These are phyloP conservation scores for Parochlus steinenii DNA, from an alignment of 2,888 invertebrate genomes.

Conservation along the genomic window DNA sequence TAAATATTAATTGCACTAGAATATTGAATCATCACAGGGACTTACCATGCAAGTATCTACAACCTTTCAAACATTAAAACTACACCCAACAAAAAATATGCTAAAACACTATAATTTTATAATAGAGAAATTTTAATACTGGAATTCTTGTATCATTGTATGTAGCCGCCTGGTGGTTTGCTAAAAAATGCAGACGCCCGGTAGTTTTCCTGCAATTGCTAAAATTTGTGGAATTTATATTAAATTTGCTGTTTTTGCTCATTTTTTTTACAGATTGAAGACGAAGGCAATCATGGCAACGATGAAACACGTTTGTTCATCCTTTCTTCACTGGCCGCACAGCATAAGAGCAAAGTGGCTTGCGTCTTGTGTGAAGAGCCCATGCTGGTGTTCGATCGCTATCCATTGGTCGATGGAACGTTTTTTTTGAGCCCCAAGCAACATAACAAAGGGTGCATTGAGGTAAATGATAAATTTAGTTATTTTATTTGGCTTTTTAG, in stretches of 20 bases:
- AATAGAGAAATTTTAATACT: too few relatives aligned
- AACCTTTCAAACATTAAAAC: too few relatives aligned
- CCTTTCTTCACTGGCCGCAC: constrained; percentile 80
- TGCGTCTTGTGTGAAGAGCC: constrained; percentile 80
- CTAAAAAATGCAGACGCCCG: too few relatives aligned
- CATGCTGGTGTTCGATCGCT: constrained; percentile 89
- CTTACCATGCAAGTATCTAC: too few relatives aligned
- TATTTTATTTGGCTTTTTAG: constrained; percentile 6
- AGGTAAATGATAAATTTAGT: constrained; percentile 60
- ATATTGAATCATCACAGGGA: too few relatives aligned
- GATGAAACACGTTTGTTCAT: constrained; percentile 96
- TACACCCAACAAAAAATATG: too few relatives aligned
- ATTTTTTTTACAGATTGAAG: constrained; percentile 70
- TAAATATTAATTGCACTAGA: too few relatives aligned
- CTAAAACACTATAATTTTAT: too few relatives aligned
- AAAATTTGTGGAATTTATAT: neutral
- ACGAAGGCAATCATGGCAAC: constrained; percentile 95
- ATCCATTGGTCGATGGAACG: constrained; percentile 93
- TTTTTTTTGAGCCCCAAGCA: constrained; percentile 93
- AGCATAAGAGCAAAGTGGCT: constrained; percentile 69
- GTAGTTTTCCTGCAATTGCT: neutral
- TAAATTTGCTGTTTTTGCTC: constrained; percentile 12
- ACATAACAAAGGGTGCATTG: constrained; percentile 71
- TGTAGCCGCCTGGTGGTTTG: too few relatives aligned
- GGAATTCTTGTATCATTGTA: too few relatives aligned